phyloP scores from a whole-genome alignment of 2,888 invertebrate genomes.

The Rhogogaster chlorosoma region DNA sequence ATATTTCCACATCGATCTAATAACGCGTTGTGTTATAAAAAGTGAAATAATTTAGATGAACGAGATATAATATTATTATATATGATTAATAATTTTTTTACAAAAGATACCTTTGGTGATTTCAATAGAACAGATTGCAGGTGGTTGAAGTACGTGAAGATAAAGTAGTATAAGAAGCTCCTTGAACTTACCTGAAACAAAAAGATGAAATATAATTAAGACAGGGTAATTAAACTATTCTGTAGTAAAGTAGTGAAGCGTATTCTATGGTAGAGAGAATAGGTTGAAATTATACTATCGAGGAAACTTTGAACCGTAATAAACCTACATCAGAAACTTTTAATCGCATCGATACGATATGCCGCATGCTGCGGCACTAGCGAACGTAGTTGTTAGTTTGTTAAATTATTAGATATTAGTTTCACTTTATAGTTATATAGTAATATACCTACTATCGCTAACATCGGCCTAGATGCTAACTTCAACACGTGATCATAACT shows the following conservation, averaged over 20 bases:
- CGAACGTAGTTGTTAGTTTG: constrained; percentile 2
- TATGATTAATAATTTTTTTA: neutral
- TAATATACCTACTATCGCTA: neutral
- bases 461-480: neutral
- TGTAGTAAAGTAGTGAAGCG: neutral
- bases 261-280: neutral
- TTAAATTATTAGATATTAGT: constrained; percentile 30
- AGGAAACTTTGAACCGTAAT: constrained; percentile 25
- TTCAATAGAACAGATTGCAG: neutral
- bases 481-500: neutral
- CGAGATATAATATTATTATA: too few relatives aligned
- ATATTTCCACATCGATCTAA: neutral
- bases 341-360: constrained; percentile 1
- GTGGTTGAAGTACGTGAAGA: neutral
- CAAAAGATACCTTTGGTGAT: neutral
- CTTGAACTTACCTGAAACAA: constrained; percentile 41
- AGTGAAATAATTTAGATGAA: neutral
- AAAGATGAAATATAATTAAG: constrained; percentile 14
- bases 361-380: neutral
- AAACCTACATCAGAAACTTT: constrained; percentile 31
- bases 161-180: neutral
- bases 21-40: neutral
- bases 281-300: constrained; percentile 21
- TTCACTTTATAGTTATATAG: constrained; percentile 4
- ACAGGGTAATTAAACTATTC: neutral